These are phyloP conservation scores for Lobophora halterata DNA, from an alignment of 2,888 invertebrate genomes.

Conservation along the genomic window DNA sequence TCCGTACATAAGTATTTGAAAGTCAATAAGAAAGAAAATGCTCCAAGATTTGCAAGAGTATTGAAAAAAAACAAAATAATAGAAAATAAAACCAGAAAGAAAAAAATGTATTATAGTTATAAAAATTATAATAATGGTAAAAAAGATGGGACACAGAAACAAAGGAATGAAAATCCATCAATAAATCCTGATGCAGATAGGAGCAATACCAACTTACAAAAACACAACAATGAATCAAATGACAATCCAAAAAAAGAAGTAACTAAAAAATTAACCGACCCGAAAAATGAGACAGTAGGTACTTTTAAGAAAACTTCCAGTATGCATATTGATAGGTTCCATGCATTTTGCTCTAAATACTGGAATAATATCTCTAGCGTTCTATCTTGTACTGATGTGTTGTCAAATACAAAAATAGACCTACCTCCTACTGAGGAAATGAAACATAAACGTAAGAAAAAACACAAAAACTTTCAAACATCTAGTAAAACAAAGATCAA, in stretches of 20 bases:
- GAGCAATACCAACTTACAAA: slow-evolving; percentile 1
- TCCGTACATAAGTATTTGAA: slow-evolving; percentile 2
- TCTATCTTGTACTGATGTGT: slow-evolving; percentile 19
- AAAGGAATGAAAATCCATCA: background rate
- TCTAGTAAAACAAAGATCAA: slow-evolving; percentile 1
- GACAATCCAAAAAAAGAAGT: background rate
- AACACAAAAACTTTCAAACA: slow-evolving; percentile 11
- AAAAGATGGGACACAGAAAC: background rate
- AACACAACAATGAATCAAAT: background rate
- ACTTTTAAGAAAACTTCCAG: slow-evolving; percentile 3
- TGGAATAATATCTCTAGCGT: slow-evolving; percentile 35
- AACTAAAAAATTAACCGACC: background rate
- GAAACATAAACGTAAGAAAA: slow-evolving; percentile 44
- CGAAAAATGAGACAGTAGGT: background rate
- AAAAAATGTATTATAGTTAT: background rate
- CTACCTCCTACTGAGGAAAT: slow-evolving; percentile 26
- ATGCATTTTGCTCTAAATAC: slow-evolving; percentile 23
- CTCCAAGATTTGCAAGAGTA: slow-evolving; percentile 10
- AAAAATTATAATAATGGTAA: slow-evolving; percentile 3
- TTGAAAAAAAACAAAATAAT: slow-evolving; percentile 12
- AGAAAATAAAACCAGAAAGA: slow-evolving; percentile 6
- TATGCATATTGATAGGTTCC: slow-evolving; percentile 1
- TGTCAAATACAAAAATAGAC: slow-evolving; percentile 19
- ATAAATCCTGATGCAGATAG: background rate
- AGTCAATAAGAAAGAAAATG: slow-evolving; percentile 6